Percentiles rank a stretch among this genome's conserved stretches.
phyloP scores from a whole-genome alignment of 1,140 invertebrate species.

The Acyrthosiphon pisum region DNA sequence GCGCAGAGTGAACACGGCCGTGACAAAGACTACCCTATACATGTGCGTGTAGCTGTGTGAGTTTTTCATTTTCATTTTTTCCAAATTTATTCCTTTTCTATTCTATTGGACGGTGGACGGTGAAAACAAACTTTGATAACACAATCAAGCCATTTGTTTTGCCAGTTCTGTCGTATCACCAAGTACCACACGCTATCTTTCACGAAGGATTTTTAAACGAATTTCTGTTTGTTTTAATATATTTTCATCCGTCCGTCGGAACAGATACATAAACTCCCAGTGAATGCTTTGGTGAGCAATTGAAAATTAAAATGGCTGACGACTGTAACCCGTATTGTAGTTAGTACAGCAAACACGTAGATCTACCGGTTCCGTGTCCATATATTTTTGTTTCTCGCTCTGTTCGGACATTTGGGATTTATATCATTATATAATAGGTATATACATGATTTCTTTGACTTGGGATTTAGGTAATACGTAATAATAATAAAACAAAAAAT shows the following conservation, averaged over 20 bases:
- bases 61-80: constrained; percentile 27
- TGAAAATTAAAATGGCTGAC: background rate
- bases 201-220: background rate
- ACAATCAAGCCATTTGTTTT: constrained; percentile 19
- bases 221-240: constrained; percentile 14
- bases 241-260: background rate
- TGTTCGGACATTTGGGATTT: background rate
- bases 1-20: background rate
- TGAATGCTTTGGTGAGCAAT: background rate
- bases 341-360: background rate
- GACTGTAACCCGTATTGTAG: too few species aligned
- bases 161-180: background rate
- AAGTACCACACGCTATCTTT: background rate
- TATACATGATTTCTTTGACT: background rate
- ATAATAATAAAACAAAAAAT: background rate
- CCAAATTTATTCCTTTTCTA: background rate
- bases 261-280: background rate
- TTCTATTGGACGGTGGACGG: background rate
- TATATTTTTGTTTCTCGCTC: too few species aligned
- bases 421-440: background rate
- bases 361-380: background rate
- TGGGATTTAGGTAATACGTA: background rate
- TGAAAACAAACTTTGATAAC: constrained; percentile 44
- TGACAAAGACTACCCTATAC: constrained; percentile 28
- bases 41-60: background rate